These are phyloP conservation scores for Apodemia duryi DNA, from an alignment of 2,888 invertebrate genomes.

Conservation along the genomic window DNA sequence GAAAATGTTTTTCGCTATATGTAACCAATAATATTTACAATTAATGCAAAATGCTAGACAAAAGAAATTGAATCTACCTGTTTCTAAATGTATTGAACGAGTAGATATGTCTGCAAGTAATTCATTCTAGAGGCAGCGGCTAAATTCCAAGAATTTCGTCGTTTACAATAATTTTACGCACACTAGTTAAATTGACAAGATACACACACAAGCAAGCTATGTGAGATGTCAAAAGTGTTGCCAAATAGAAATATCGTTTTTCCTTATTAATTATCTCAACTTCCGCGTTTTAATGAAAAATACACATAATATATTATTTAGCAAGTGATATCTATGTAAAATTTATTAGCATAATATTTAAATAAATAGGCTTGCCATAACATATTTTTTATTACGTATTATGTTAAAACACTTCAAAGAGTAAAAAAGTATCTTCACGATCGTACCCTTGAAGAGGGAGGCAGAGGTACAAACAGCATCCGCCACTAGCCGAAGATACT, in stretches of 20 bases:
- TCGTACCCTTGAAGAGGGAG: too few relatives aligned
- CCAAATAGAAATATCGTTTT: not conserved
- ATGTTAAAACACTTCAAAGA: too few relatives aligned
- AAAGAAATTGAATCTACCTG: slow-evolving; percentile 32
- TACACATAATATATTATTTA: too few relatives aligned
- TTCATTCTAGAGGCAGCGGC: slow-evolving; percentile 40
- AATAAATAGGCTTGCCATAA: too few relatives aligned
- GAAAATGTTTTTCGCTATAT: not conserved
- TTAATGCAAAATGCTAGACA: slow-evolving; percentile 14
- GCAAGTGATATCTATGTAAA: too few relatives aligned
- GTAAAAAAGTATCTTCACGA: too few relatives aligned
- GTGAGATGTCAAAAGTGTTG: not conserved
- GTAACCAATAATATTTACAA: not conserved
- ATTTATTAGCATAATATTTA: too few relatives aligned
- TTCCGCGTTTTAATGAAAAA: too few relatives aligned
- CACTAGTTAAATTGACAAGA: not conserved
- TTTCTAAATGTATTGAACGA: slow-evolving; percentile 59
- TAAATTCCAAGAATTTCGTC: slow-evolving; percentile 65
- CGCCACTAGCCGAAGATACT: too few relatives aligned
- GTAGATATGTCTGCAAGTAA: slow-evolving; percentile 37
- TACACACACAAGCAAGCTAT: not conserved
- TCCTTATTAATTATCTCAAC: too few relatives aligned
- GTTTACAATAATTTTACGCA: slow-evolving; percentile 33
- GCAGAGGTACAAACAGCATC: too few relatives aligned
- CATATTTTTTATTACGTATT: too few relatives aligned